Evolutionary conservation across 2,888 invertebrate genomes (phyloP).

Genomic region (Hypselothyrea guttata): DNA sequence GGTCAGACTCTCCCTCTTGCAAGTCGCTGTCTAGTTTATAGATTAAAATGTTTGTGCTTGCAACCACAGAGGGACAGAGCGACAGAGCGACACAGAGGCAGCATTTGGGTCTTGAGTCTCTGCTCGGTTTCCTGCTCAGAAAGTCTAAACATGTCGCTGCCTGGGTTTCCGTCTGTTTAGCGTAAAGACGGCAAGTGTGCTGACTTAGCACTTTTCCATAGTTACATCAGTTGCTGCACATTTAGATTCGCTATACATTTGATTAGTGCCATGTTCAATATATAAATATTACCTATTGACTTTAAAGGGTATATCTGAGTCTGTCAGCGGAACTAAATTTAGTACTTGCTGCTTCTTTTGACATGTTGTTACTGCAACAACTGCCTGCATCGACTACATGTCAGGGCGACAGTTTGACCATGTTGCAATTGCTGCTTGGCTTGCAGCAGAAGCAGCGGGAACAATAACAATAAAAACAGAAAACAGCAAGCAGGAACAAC

Average conservation of each 20-base stretch:
- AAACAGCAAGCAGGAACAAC: conserved; percentile 25
- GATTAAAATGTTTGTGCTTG: conserved; percentile 48
- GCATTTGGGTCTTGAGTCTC: conserved; percentile 48
- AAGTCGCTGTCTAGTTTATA: conserved; percentile 10
- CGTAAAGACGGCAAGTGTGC: conserved; percentile 61
- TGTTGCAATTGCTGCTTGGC: conserved; percentile 54
- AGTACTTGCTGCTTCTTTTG: conserved; percentile 7
- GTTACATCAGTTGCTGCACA: too few species aligned
- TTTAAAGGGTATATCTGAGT: conserved; percentile 25
- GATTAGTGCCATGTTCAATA: too few species aligned
- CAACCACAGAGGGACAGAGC: conserved; percentile 32
- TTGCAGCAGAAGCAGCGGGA: conserved; percentile 10
- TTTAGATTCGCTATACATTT: too few species aligned
- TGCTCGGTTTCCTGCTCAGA: conserved; percentile 70
- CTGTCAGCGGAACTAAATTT: background rate
- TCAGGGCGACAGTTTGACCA: conserved; percentile 71
- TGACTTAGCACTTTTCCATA: too few species aligned
- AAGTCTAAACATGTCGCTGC: conserved; percentile 67
- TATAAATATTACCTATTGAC: too few species aligned
- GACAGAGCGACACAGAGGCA: background rate
- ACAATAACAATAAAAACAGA: conserved; percentile 25
- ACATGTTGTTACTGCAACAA: conserved; percentile 20
- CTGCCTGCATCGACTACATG: conserved; percentile 54
- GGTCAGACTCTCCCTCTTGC: conserved; percentile 19
- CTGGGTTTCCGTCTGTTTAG: conserved; percentile 47